phyloP scores from a whole-genome alignment of 2,113 vertebrate species.

The Astatoreochromis straeleni region DNA sequence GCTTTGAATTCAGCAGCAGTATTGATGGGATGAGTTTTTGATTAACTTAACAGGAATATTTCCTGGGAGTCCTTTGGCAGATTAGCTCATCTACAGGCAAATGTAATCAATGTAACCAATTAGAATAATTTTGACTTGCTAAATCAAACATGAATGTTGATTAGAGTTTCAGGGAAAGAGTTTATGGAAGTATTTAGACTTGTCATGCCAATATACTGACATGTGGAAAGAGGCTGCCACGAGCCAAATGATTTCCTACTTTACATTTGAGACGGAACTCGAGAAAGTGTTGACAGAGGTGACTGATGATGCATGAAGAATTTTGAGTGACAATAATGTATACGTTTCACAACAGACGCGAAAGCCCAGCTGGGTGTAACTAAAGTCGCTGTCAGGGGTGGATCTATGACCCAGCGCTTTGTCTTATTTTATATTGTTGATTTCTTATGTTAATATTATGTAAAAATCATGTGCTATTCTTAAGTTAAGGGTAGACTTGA shows the following conservation, averaged over 20 bases:
- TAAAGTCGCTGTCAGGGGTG: neutral
- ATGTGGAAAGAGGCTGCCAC: neutral
- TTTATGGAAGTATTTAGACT: neutral
- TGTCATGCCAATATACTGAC: neutral
- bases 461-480: neutral
- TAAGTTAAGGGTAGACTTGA: neutral
- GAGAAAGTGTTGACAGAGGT: neutral
- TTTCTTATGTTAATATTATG: neutral
- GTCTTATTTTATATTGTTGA: neutral
- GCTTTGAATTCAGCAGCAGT: neutral
- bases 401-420: accelerated
- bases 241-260: neutral
- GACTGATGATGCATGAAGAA: neutral
- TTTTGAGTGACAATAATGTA: neutral
- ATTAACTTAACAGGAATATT: neutral
- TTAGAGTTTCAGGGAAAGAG: neutral
- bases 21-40: neutral
- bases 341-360: neutral
- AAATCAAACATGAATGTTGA: neutral
- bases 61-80: neutral
- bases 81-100: neutral
- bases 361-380: neutral
- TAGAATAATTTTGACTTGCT: neutral
- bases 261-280: neutral
- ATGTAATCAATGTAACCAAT: neutral